Evolutionary conservation across 2,113 vertebrate species (phyloP).

Genomic region (Rhabdomys dilectus): DNA sequence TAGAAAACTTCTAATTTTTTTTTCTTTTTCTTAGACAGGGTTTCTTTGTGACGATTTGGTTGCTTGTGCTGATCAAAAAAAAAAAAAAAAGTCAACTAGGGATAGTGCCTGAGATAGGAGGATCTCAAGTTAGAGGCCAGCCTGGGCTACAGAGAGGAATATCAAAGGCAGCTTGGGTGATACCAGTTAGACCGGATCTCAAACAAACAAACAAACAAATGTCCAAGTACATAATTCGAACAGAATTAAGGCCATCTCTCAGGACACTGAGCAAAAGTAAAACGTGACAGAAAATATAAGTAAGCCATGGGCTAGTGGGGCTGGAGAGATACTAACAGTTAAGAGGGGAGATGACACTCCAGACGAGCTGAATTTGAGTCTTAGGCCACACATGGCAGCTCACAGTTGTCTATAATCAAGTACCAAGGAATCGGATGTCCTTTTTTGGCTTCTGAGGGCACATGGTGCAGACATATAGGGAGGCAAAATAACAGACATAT

Average conservation of each 20-base stretch:
- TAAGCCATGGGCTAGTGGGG: neutral
- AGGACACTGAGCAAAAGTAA: slow-evolving; percentile 43
- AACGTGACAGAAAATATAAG: slow-evolving; percentile 33
- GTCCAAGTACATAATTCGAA: slow-evolving; percentile 28
- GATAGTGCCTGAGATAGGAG: neutral
- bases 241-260: slow-evolving; percentile 17
- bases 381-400: neutral
- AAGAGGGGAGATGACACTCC: neutral
- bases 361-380: neutral
- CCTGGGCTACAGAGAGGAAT: neutral
- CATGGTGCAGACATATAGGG: neutral
- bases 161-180: neutral
- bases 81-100: neutral
- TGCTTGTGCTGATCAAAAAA: neutral
- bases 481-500: neutral
- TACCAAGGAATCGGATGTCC: neutral
- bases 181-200: neutral
- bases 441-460: neutral
- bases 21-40: neutral
- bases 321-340: neutral
- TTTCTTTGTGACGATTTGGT: neutral
- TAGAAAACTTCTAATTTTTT: neutral
- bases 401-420: neutral
- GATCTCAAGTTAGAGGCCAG: neutral
- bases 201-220: slow-evolving; percentile 27